These are phyloP conservation scores for Melopsittacus undulatus DNA, from an alignment of 2,797 vertebrate genomes.

Conservation along the genomic window DNA sequence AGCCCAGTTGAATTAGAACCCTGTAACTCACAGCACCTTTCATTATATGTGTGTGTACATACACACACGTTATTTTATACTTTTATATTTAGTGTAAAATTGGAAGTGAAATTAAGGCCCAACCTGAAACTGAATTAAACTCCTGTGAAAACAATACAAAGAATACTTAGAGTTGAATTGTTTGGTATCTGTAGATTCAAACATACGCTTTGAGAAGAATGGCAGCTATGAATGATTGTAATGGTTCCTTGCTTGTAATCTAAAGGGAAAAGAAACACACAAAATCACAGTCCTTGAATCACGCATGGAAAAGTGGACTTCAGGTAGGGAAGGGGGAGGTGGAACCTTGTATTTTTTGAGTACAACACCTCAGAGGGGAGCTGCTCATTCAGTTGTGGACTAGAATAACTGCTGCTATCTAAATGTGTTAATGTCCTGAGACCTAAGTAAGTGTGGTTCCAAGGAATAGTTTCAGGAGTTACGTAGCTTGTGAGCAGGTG, in stretches of 20 bases:
- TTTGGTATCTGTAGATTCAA: not conserved
- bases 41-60: not conserved
- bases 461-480: not conserved
- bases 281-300: not conserved
- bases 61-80: not conserved
- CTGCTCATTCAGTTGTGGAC: not conserved
- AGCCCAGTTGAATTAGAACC: not conserved
- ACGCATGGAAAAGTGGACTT: not conserved
- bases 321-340: not conserved
- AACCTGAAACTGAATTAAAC: not conserved
- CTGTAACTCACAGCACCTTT: not conserved
- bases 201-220: not conserved
- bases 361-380: fast-evolving
- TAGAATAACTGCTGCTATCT: not conserved
- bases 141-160: not conserved
- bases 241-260: not conserved
- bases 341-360: not conserved
- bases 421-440: not conserved
- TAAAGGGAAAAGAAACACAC: not conserved
- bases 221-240: not conserved
- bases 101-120: not conserved
- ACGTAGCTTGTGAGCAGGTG: not conserved
- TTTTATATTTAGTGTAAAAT: not conserved
- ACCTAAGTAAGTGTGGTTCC: not conserved
- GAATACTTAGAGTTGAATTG: not conserved